These are phyloP conservation scores for Oplegnathus fasciatus DNA, from an alignment of 2,113 vertebrate species.

Conservation along the genomic window DNA sequence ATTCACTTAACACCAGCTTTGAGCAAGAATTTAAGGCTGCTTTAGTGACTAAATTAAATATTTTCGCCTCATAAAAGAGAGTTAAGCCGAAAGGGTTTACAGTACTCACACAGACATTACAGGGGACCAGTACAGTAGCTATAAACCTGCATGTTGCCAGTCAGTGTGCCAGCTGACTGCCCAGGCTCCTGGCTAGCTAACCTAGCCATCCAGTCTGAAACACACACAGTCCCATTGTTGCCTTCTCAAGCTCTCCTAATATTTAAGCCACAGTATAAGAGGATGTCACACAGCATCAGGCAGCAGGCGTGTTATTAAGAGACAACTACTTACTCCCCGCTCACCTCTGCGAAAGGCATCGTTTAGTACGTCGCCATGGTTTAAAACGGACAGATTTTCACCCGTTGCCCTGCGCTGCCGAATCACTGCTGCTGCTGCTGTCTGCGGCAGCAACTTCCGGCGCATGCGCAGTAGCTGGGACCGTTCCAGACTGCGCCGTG, in stretches of 20 bases:
- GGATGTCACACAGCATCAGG: constrained; percentile 37
- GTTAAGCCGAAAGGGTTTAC: neutral
- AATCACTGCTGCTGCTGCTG: constrained; percentile 89
- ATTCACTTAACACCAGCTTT: constrained; percentile 30
- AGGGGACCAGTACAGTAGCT: constrained; percentile 39
- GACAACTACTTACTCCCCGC: constrained; percentile 84
- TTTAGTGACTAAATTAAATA: neutral
- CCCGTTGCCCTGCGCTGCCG: constrained; percentile 82
- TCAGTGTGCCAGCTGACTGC: constrained; percentile 74
- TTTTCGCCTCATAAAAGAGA: neutral
- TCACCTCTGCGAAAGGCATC: constrained; percentile 77
- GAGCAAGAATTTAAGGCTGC: neutral
- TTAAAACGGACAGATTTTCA: constrained; percentile 80
- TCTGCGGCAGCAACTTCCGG: constrained; percentile 88
- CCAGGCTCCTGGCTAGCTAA: constrained; percentile 75
- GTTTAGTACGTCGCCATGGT: constrained; percentile 83
- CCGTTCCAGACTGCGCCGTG: constrained; percentile 57
- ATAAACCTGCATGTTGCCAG: constrained; percentile 62
- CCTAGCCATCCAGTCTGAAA: constrained; percentile 76
- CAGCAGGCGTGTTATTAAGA: constrained; percentile 27
- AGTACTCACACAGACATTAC: neutral
- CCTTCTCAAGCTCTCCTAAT: constrained; percentile 67
- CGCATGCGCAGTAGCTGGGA: constrained; percentile 80
- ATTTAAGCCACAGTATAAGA: constrained; percentile 39
- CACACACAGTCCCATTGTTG: constrained; percentile 86